Conservation (phyloP, 2,888 invertebrate genomes). For the Drosophila niveifrons region DNA sequence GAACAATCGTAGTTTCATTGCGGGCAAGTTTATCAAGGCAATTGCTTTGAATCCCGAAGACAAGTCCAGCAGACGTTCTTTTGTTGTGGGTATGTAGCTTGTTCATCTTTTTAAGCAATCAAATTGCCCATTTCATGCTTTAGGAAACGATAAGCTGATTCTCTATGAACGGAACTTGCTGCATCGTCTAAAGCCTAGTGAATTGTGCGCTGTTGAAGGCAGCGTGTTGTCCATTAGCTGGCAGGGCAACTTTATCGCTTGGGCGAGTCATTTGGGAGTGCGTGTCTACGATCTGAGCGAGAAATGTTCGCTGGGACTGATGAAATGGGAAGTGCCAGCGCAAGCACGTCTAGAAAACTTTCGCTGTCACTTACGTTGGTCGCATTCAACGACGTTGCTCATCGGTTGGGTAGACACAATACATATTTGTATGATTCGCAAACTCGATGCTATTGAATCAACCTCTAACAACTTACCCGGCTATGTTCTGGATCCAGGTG, state of each 20-base stretch:
- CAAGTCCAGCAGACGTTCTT: slow-evolving; percentile 91
- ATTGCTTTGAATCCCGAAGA: slow-evolving; percentile 94
- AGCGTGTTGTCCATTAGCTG: slow-evolving; percentile 95
- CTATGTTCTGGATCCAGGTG: slow-evolving; percentile 94
- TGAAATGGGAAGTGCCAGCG: slow-evolving; percentile 91
- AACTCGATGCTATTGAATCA: slow-evolving; percentile 90
- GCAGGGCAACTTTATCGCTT: slow-evolving; percentile 95
- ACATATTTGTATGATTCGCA: slow-evolving; percentile 94
- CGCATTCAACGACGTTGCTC: slow-evolving; percentile 92
- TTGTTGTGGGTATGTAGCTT: slow-evolving; percentile 90
- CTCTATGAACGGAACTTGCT: slow-evolving; percentile 95
- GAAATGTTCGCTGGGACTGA: slow-evolving; percentile 93
- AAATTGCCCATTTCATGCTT: not conserved
- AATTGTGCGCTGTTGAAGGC: slow-evolving; percentile 94
- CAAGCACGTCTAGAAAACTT: slow-evolving; percentile 86
- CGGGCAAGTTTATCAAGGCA: slow-evolving; percentile 93
- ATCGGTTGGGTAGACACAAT: slow-evolving; percentile 98
- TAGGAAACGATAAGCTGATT: slow-evolving; percentile 92
- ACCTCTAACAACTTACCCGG: slow-evolving; percentile 91
- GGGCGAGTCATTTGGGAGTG: slow-evolving; percentile 96
- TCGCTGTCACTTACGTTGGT: slow-evolving; percentile 96
- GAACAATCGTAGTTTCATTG: slow-evolving; percentile 91
- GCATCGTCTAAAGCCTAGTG: slow-evolving; percentile 90
- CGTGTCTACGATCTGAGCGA: slow-evolving; percentile 95
- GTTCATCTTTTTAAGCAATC: not conserved